Base-by-base conservation (phyloP, 2,888 invertebrate genomes). In the Mesopsocus fuscifrons region DNA sequence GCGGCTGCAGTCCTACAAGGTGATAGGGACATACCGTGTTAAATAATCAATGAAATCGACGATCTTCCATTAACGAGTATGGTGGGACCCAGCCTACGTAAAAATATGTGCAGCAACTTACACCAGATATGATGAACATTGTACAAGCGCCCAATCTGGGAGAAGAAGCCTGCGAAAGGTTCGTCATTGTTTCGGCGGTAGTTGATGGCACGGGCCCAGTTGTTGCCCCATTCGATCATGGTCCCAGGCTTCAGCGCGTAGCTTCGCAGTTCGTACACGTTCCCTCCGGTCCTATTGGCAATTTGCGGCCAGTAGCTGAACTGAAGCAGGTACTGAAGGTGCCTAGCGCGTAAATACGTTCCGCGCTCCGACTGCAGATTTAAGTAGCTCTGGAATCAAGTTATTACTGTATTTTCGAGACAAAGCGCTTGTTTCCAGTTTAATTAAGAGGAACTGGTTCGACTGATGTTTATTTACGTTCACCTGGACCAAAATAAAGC, bases 181-280 rank as follows among this genome's bases (percentile, higher is more conserved):
- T 95, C 95, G 56, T 92, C 81, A 58, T 89, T 85, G 53, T 85
- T 77, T 54, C 81, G 77, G 18, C 97, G 72, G 62, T 78, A 84
- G 53, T 84, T 82, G 43, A 95, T 85, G 3, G 92, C 95, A 53
- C 89, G 71, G 1, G 92, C 92, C 95, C 97, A 98, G 61, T 95
- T 94, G 63, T 97, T 97, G 44, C 94, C 97, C 97, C 97, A 98
- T 64, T 97, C 97, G 52, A 97, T 95, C 95, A 97, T 95, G 1
- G 95, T 95, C 41, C 97, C 97, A 0, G 97, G 95, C 64, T 92
- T 92, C 33, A 98, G 66, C 49, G 88, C 84, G 61, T 82, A 89
- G 53, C 80, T 77, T 53, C 92, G 71, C 55, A 98, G 82, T 67
- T 98, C 97, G 57, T 98, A 98, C 51, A 94, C 83, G 59, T 94